Evolutionary conservation across 53 echinoderm and acorn worm species (phyloP).

Genomic region (Patiria pectinifera): DNA sequence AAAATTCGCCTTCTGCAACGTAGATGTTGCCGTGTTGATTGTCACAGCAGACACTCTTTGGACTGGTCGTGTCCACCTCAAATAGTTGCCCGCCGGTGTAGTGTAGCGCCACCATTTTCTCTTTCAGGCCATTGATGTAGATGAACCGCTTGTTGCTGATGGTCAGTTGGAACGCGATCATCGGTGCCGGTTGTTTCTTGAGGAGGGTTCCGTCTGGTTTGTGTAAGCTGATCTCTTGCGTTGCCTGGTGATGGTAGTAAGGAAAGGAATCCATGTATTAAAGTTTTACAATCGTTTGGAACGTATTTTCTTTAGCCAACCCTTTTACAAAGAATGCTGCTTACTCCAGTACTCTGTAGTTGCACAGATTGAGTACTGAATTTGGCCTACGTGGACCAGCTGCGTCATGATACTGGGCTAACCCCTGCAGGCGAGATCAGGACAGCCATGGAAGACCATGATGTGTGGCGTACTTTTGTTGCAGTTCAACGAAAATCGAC

Average conservation of each 20-base stretch:
- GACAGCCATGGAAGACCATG: too few relatives aligned
- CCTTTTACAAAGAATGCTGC: too few relatives aligned
- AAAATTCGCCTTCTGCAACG: background rate
- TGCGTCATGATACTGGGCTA: too few relatives aligned
- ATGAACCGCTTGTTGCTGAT: background rate
- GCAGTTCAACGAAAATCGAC: too few relatives aligned
- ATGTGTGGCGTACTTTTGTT: too few relatives aligned
- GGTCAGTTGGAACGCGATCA: background rate
- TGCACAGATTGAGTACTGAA: too few relatives aligned
- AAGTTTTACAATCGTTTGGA: too few relatives aligned
- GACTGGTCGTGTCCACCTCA: background rate
- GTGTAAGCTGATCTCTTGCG: conserved; percentile 4
- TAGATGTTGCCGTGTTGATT: conserved; percentile 23
- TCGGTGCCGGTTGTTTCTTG: background rate
- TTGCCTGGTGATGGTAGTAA: background rate
- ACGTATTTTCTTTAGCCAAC: too few relatives aligned
- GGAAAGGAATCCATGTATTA: too few relatives aligned
- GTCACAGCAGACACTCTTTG: conserved; percentile 29
- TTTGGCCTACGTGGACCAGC: too few relatives aligned
- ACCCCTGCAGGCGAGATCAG: too few relatives aligned
- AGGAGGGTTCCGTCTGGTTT: conserved; percentile 4
- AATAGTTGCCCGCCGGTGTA: background rate
- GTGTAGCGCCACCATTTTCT: background rate
- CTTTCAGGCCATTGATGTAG: background rate
- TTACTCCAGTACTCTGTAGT: too few relatives aligned